These are phyloP conservation scores for Thera obeliscata DNA, from an alignment of 2,888 invertebrate species.

Conservation along the genomic window DNA sequence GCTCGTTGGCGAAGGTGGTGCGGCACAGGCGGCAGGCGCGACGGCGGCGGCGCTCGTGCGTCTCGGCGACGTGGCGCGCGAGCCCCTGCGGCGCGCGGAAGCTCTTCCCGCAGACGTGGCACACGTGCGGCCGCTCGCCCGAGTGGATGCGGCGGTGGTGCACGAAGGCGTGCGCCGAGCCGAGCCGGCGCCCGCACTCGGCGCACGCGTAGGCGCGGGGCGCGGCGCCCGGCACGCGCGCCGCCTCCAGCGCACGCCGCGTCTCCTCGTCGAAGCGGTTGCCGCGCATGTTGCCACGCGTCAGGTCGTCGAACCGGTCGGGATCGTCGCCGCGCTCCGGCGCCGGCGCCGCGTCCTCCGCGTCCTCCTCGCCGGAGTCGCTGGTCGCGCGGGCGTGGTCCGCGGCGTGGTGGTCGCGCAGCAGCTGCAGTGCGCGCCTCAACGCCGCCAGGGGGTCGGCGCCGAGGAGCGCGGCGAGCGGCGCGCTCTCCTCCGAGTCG, in stretches of 20 bases:
- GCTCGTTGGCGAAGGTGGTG: slow-evolving; percentile 84
- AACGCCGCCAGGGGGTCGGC: slow-evolving; percentile 44
- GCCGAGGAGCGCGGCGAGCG: slow-evolving; percentile 19
- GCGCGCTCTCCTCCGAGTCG: slow-evolving; percentile 18
- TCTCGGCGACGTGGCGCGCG: slow-evolving; percentile 85
- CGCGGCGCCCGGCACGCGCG: slow-evolving; percentile 74
- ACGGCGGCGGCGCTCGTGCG: slow-evolving; percentile 85
- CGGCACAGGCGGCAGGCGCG: slow-evolving; percentile 83
- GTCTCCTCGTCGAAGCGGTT: slow-evolving; percentile 65
- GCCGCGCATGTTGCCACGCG: slow-evolving; percentile 65
- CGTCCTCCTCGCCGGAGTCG: slow-evolving; percentile 33
- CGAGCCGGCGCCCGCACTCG: slow-evolving; percentile 70
- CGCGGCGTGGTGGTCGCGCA: slow-evolving; percentile 61
- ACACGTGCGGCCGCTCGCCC: slow-evolving; percentile 87
- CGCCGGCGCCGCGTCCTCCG: slow-evolving; percentile 57
- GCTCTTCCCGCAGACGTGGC: slow-evolving; percentile 87
- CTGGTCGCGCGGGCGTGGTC: slow-evolving; percentile 45
- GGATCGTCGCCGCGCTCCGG: slow-evolving; percentile 49
- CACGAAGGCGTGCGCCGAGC: slow-evolving; percentile 85
- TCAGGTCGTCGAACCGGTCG: slow-evolving; percentile 66
- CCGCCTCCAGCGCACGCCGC: slow-evolving; percentile 60
- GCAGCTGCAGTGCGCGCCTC: slow-evolving; percentile 63
- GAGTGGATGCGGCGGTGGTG: slow-evolving; percentile 87
- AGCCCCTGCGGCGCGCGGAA: slow-evolving; percentile 87
- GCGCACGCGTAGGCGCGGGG: slow-evolving; percentile 84